phyloP scores from a whole-genome alignment of 2,113 vertebrate species.

The Herpailurus yagouaroundi region DNA sequence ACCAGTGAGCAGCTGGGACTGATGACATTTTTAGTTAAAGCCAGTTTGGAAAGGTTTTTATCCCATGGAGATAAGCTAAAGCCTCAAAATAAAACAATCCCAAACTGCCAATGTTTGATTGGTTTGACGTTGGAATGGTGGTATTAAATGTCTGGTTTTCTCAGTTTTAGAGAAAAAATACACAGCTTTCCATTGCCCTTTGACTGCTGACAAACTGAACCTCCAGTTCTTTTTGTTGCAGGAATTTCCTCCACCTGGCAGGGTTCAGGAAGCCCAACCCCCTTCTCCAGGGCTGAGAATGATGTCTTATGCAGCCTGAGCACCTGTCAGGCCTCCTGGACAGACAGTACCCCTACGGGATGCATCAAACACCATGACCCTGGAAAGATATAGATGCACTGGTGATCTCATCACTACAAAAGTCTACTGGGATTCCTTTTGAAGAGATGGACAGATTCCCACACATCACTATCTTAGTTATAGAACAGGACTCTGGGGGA shows the following conservation, averaged over 20 bases:
- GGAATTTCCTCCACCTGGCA: neutral
- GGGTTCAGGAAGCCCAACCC: neutral
- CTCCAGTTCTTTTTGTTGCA: neutral
- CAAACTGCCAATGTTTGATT: constrained; percentile 78
- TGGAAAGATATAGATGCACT: fast-evolving
- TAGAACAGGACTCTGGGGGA: neutral
- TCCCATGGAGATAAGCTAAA: constrained; percentile 76
- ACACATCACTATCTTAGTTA: neutral
- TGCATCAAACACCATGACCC: fast-evolving
- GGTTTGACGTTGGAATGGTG: constrained; percentile 64
- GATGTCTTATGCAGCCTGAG: neutral
- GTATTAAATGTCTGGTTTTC: constrained; percentile 60
- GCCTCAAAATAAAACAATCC: constrained; percentile 75
- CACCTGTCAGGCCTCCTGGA: fast-evolving
- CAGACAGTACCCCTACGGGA: neutral
- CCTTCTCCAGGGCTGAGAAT: neutral
- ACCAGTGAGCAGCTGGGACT: constrained; percentile 79
- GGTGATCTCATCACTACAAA: neutral
- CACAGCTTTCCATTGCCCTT: constrained; percentile 61
- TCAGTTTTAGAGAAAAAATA: constrained; percentile 55
- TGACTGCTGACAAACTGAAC: constrained; percentile 54
- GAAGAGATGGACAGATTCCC: neutral
- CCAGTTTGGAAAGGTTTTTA: constrained; percentile 77
- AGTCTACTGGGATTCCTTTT: neutral
- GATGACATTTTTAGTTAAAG: constrained; percentile 82